Base-by-base conservation (phyloP, 2,797 vertebrate species). In the Enteromius radiatus region DNA sequence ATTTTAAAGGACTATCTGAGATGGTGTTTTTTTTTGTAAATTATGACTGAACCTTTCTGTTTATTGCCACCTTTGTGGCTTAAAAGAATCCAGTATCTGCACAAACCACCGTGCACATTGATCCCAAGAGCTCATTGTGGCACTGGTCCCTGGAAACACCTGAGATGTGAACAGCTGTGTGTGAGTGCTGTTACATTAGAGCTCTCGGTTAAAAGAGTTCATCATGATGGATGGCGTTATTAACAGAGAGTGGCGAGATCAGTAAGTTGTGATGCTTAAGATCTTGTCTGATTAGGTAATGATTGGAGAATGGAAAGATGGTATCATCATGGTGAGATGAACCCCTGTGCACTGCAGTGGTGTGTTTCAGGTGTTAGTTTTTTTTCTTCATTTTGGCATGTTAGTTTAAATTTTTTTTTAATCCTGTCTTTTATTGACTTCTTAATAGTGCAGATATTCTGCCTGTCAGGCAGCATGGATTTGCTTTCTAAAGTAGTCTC, bases 1-100 rank as follows among this genome's bases (percentile, higher is more conserved):
- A 47, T 81, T 81, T 80, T 78, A 12, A 78, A 43, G 64, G 69
- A 82, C 56, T 61, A 31, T 59, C 47, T 73, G 47, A 76, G 45
- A 76, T 7, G 47, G 2, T 43, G 41, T 52, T 17, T 31, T 17
- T 31, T 70, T 49, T 68, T 81, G 41, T 78, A 33, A 67, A 64
- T 73, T 68, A 82, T 80, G 54, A 80, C 59, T 61, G 65, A 73
- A 47, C 71, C 65, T 59, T 41, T 38, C 23, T 64, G 19, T 38
- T 75, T 5, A 21, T 41, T 43, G 69, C 61, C 12, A 10, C 1
- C 38, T 80, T 15, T 47, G 26, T 31, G 52, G 41, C 49, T 77
- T 61, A 41, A 77, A 76, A 81, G 59, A n/a, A 73, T 59, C 31
- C 17, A 21, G 73, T 84, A 23, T 28, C 67, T 69, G 64, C 41